Base-by-base conservation (phyloP, 2,113 vertebrate species). In the Vimba vimba region DNA sequence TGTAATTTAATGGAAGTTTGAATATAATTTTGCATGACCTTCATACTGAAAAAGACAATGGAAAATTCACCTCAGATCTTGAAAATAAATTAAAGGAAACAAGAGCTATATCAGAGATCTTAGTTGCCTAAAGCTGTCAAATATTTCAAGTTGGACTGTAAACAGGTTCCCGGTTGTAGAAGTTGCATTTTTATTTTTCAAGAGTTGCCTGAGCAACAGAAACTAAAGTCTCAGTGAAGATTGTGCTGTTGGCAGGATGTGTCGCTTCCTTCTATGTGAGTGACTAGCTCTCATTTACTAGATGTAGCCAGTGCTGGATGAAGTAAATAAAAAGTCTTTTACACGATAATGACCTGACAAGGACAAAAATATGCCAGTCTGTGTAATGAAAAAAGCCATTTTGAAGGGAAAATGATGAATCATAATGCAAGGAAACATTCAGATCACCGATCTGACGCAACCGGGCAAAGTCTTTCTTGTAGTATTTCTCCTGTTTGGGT, bases 401-500 rank as follows among this genome's bases (percentile, higher is more conserved):
- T 73, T 73, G 36, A 45, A 73, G 39, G 23, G 21, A n/a, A n/a
- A 45, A 45, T 43, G 11, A 6, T 13, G 23, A 73, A n/a, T 69
- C 30, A 36, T 69, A 43, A 73, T 0, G 6, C 71, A 45, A 74
- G 39, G 36, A 7, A 39, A 43, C 1, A 5, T 79, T 6, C 25
- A 23, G 74, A 30, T 36, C 15, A n/a, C n/a, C 2, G 79, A 30
- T 80, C 39, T 80, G 59, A 64, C 79, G 39, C 78, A 45, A 15
- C 33, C 11, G 11, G 77, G 55, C 57, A 36, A 45, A 45, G 57
- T 62, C 62, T 43, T 43, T 23, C 23, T 39, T 27, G n/a, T 45
- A 27, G 50, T 12, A n/a, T n/a, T 30, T 75, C 69, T 47, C 36
- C 57, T 84, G 69, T 85, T 75, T 75, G 1, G 27, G 47, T 62